Evolutionary conservation across 2,113 vertebrate species (phyloP), one percentile per base, ranked within the genome.

Genomic region (Carassius carassius): DNA sequence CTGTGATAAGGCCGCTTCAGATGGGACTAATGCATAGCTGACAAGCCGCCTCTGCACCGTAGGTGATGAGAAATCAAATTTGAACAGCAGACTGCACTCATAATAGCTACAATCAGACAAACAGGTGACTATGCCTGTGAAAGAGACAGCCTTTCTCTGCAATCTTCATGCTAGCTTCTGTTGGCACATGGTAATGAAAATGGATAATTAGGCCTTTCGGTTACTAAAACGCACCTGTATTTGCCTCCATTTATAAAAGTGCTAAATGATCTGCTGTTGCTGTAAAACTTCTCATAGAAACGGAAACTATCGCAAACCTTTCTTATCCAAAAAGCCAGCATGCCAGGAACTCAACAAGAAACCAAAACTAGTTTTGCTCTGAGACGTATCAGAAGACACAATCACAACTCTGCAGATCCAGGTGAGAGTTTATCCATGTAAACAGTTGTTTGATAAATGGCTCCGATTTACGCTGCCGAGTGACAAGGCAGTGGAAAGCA

Each of bases 381-480:
- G 60, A n/a, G 62, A 81, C 13, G 14, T 56, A 82, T 82, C 49
- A 37, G 49, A n/a, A 72, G 19, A 35, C 17, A 72, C 5, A 54
- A 72, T 82, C 80, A 11, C 80, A 82, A 19, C 32, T 82, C 63
- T 72, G 63, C 65, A 17, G 25, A 19, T 70, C 29, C 83, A 51
- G 58, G 23, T 81, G 56, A 47, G 58, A 49, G 19, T 85, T 60
- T 58, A 32, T 56, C 76, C 47, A 32, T 70, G 29, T 67, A 81
- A 1, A 78, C 51, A 80, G n/a, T 4, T 47, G 16, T 72, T 84
- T 58, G 73, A 70, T 85, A 76, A 76, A 87, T 87, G 76, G 37
- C 86, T 81, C 89, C 76, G 84, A 73, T 89, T n/a, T 86, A 85
- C 35, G 32, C 6, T 60, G 67, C 75, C 41, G 54, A 81, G 74